phyloP scores from a whole-genome alignment of 2,888 invertebrate genomes.

The Drosophila meridionalis region DNA sequence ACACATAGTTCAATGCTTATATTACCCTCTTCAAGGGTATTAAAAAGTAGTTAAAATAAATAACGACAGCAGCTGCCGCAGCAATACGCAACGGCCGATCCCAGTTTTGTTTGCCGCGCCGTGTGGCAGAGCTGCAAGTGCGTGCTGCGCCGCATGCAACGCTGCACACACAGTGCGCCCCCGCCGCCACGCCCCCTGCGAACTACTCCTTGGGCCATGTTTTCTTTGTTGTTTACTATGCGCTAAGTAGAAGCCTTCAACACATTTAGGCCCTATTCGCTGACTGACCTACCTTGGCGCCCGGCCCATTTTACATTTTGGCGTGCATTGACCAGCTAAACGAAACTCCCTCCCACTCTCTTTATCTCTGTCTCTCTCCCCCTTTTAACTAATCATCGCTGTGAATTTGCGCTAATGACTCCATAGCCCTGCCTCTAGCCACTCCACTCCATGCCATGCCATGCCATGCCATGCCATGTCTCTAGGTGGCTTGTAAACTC shows the following conservation, averaged over 20 bases:
- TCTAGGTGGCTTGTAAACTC: conserved; percentile 39
- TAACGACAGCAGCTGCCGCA: not conserved
- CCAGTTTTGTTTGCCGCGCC: conserved; percentile 38
- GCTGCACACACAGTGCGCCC: conserved; percentile 47
- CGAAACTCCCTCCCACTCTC: not conserved
- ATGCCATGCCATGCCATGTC: conserved; percentile 3
- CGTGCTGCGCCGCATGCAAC: conserved; percentile 69
- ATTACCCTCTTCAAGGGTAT: not conserved
- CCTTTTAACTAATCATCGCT: conserved; percentile 72
- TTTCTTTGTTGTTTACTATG: conserved; percentile 32
- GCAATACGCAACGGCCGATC: conserved; percentile 7
- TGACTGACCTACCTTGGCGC: conserved; percentile 67
- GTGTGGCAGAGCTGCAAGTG: conserved; percentile 49
- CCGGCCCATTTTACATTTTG: conserved; percentile 73
- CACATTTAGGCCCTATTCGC: conserved; percentile 31
- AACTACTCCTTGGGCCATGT: conserved; percentile 30
- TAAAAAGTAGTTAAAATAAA: not conserved
- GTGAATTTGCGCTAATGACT: conserved; percentile 76
- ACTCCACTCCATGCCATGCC: not conserved
- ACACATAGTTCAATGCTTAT: not conserved
- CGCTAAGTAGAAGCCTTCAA: conserved; percentile 55
- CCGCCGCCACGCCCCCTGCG: not conserved
- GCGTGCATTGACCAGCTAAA: conserved; percentile 71
- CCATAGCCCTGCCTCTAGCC: not conserved
- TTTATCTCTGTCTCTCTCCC: not conserved